phyloP scores from a whole-genome alignment of 2,888 invertebrate genomes.

The Stenichneumon culpator region DNA sequence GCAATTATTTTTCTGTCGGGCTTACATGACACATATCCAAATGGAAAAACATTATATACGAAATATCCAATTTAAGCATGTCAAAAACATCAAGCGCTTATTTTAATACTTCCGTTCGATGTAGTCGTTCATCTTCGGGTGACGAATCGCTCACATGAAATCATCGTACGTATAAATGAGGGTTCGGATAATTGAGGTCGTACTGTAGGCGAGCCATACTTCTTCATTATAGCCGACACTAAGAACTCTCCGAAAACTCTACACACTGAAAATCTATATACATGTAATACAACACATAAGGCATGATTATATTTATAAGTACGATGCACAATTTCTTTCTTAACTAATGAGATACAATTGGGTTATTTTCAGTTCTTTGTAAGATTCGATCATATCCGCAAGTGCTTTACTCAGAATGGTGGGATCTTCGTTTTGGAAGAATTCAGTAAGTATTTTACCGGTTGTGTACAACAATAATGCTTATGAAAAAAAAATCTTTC shows the following conservation, averaged over 20 bases:
- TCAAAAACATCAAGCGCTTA: too few species aligned
- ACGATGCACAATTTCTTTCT: slow-evolving; percentile 5
- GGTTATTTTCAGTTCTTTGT: slow-evolving; percentile 98
- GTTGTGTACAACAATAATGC: neutral
- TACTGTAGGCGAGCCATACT: neutral
- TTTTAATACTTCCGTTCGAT: too few species aligned
- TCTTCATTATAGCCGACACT: neutral
- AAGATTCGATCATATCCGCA: slow-evolving; percentile 99
- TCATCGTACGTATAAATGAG: neutral
- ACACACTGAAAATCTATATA: slow-evolving; percentile 15
- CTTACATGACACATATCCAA: too few species aligned
- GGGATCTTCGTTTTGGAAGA: slow-evolving; percentile 99
- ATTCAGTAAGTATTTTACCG: slow-evolving; percentile 94
- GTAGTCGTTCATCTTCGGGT: too few species aligned
- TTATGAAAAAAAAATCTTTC: neutral
- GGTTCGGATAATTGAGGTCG: neutral
- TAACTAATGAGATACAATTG: slow-evolving; percentile 56
- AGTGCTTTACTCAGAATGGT: slow-evolving; percentile 99
- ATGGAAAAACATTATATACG: too few species aligned
- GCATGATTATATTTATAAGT: slow-evolving; percentile 43
- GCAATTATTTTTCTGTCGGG: neutral
- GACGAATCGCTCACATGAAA: too few species aligned
- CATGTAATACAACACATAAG: slow-evolving; percentile 25
- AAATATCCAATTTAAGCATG: too few species aligned
- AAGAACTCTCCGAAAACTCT: slow-evolving; percentile 25